phyloP scores from a whole-genome alignment of 2,113 vertebrate species.

The Narcine bancroftii region DNA sequence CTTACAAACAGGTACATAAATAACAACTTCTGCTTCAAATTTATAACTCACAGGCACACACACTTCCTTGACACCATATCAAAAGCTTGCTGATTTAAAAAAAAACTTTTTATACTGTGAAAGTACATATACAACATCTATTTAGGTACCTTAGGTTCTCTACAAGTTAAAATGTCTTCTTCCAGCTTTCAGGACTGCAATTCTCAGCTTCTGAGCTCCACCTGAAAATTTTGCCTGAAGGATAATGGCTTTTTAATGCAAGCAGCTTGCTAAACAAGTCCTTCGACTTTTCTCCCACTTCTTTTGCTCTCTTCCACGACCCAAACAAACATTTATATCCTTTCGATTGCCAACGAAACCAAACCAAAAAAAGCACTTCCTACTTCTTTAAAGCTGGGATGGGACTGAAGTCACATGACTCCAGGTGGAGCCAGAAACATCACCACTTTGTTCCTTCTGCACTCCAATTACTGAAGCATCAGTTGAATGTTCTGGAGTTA shows the following conservation, averaged over 20 bases:
- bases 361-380: background rate
- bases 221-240: background rate
- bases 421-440: conserved; percentile 30
- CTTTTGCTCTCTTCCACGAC: background rate
- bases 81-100: background rate
- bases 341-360: background rate
- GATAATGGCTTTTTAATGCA: background rate
- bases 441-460: background rate
- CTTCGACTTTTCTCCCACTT: background rate
- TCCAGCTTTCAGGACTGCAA: background rate
- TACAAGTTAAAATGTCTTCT: conserved; percentile 13
- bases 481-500: conserved; percentile 2
- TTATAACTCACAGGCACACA: background rate
- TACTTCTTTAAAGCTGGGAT: background rate
- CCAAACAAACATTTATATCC: background rate
- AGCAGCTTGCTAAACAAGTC: background rate
- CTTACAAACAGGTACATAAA: background rate
- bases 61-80: background rate
- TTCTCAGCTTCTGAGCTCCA: background rate
- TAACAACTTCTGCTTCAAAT: background rate
- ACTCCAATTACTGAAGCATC: background rate
- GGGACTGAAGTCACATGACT: conserved; percentile 19
- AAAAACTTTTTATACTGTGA: background rate
- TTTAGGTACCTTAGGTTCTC: background rate
- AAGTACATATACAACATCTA: background rate